Conservation (phyloP, 2,888 invertebrate genomes). For the Chrysolina oricalcia region DNA sequence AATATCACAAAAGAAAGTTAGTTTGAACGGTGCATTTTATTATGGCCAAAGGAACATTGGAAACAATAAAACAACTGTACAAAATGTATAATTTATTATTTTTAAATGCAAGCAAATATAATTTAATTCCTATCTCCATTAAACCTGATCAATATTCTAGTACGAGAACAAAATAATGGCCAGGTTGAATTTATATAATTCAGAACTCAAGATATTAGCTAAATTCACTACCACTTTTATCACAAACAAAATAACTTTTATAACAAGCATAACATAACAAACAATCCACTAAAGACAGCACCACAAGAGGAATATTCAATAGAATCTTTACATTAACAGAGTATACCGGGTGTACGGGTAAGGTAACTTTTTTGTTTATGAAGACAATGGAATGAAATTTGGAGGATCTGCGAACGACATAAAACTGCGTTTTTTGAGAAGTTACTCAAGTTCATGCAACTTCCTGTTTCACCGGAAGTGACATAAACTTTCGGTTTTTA, state of each 20-base stretch:
- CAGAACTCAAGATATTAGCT: background rate
- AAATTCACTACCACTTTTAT: constrained; percentile 6
- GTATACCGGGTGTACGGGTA: too few relatives aligned
- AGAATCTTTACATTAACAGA: background rate
- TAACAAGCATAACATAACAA: constrained; percentile 15
- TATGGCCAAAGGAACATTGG: too few relatives aligned
- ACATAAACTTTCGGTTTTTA: too few relatives aligned
- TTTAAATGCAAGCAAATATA: constrained; percentile 10
- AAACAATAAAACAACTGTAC: background rate
- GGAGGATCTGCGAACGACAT: too few relatives aligned
- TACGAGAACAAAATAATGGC: too few relatives aligned
- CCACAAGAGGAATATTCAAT: background rate
- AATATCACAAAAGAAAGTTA: too few relatives aligned
- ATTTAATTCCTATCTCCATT: background rate
- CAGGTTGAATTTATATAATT: background rate
- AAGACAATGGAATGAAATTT: too few relatives aligned
- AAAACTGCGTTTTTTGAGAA: too few relatives aligned
- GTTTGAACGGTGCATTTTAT: too few relatives aligned
- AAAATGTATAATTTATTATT: background rate
- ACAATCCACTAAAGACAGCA: background rate
- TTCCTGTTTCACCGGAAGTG: too few relatives aligned
- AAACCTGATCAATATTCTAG: background rate
- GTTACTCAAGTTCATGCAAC: too few relatives aligned
- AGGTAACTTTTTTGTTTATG: too few relatives aligned
- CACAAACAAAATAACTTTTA: background rate